Percentiles rank a stretch among this genome's conserved stretches.
Conservation (phyloP, 1,140 invertebrate species). For the Meloidogyne floridensis region DNA sequence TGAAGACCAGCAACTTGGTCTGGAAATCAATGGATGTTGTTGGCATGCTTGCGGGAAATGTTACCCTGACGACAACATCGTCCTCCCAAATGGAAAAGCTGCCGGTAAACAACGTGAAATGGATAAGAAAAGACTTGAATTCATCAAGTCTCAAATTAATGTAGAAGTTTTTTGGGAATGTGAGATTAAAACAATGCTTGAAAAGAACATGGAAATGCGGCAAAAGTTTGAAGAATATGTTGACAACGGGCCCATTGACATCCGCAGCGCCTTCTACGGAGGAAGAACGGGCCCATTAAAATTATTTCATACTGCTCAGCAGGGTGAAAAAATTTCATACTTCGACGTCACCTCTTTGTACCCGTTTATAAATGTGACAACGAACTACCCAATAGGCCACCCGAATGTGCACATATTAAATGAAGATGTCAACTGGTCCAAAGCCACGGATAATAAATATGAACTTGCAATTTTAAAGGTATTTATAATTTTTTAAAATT, state of each 20-base stretch:
- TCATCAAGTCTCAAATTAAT: background rate
- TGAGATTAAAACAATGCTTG: background rate
- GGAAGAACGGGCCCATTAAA: constrained; percentile 1
- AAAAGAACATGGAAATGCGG: background rate
- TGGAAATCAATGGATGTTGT: constrained; percentile 15
- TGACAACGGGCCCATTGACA: background rate
- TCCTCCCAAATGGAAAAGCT: constrained; percentile 3
- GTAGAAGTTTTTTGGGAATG: constrained; percentile 15
- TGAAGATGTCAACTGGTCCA: background rate
- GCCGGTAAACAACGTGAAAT: constrained; percentile 1
- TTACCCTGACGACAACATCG: background rate
- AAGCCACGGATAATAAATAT: background rate
- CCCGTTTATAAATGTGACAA: background rate
- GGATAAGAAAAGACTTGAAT: background rate
- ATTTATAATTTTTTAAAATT: too few relatives aligned
- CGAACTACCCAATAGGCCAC: background rate
- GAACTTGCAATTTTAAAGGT: background rate
- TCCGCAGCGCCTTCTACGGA: background rate
- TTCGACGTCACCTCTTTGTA: background rate
- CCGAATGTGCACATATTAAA: background rate
- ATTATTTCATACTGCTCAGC: background rate
- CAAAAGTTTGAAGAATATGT: background rate
- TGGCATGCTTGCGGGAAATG: background rate
- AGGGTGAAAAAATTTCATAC: background rate
- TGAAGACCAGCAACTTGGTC: background rate